These are phyloP conservation scores for Pimpla rufipes DNA, from an alignment of 2,888 invertebrate species.

Conservation along the genomic window DNA sequence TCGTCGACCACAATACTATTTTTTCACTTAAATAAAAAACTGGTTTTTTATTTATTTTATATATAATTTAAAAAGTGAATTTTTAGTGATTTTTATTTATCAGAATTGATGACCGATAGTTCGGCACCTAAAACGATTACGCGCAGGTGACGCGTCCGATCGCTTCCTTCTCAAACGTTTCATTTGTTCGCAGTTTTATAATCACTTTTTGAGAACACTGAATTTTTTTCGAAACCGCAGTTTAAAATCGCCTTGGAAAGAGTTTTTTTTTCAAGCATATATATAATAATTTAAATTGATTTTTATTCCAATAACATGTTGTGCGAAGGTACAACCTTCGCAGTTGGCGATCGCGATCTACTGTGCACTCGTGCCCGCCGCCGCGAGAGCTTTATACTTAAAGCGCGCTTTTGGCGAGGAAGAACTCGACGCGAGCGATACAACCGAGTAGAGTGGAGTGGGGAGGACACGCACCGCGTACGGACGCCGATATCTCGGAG, in stretches of 20 bases:
- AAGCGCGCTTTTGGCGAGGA: constrained; percentile 75
- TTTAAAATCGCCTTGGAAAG: background rate
- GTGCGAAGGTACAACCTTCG: constrained; percentile 43
- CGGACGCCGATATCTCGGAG: constrained; percentile 31
- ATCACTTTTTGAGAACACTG: background rate
- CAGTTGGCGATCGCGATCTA: constrained; percentile 56
- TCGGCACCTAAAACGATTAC: constrained; percentile 72
- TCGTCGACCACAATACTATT: constrained; percentile 71
- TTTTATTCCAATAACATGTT: constrained; percentile 6
- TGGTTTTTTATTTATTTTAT: constrained; percentile 1
- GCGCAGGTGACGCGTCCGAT: constrained; percentile 73
- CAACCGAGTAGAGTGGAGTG: constrained; percentile 61
- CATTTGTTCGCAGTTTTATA: constrained; percentile 70
- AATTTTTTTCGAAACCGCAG: background rate
- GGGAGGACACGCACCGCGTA: constrained; percentile 41
- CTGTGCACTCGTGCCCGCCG: constrained; percentile 74
- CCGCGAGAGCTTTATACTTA: constrained; percentile 79
- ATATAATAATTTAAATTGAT: background rate
- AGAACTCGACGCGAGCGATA: constrained; percentile 49
- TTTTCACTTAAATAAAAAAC: constrained; percentile 7
- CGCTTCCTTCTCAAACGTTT: constrained; percentile 75
- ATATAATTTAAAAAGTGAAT: background rate
- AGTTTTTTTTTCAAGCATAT: background rate
- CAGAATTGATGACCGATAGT: constrained; percentile 71
- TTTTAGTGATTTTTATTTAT: constrained; percentile 19